These are phyloP conservation scores for Ailuropoda melanoleuca DNA, from an alignment of 2,113 vertebrate species.

Conservation along the genomic window DNA sequence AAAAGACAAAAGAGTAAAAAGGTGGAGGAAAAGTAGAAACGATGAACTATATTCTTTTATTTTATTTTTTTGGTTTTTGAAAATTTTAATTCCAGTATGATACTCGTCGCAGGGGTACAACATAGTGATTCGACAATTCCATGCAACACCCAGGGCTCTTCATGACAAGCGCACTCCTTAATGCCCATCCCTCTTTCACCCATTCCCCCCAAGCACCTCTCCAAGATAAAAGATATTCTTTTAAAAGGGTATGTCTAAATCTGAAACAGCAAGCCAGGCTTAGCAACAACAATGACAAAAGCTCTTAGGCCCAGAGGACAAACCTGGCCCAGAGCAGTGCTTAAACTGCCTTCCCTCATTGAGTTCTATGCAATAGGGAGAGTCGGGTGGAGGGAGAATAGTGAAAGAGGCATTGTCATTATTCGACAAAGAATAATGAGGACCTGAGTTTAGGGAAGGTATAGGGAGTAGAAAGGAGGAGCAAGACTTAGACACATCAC, in stretches of 20 bases:
- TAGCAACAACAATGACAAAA: not conserved
- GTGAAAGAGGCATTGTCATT: not conserved
- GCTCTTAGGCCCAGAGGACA: not conserved
- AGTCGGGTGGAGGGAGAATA: not conserved
- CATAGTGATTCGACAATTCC: not conserved
- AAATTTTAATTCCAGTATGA: not conserved
- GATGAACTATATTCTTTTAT: not conserved
- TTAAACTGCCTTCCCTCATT: not conserved
- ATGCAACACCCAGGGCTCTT: not conserved
- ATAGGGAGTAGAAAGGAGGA: not conserved
- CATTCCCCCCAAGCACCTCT: not conserved
- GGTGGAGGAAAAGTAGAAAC: not conserved
- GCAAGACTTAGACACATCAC: not conserved
- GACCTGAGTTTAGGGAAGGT: not conserved
- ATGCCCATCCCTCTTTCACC: not conserved
- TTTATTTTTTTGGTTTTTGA: not conserved
- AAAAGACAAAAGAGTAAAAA: slow-evolving; percentile 50
- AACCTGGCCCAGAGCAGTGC: not conserved
- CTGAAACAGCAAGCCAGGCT: not conserved
- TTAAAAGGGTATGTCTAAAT: not conserved
- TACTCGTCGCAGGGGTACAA: not conserved
- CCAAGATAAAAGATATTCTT: not conserved
- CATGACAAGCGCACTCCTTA: not conserved
- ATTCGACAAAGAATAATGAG: not conserved
- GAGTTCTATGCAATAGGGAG: not conserved